Evolutionary conservation across 2,113 vertebrate species (phyloP), one percentile per base, ranked within the genome.

Genomic region (Coptodon bakossiorum): DNA sequence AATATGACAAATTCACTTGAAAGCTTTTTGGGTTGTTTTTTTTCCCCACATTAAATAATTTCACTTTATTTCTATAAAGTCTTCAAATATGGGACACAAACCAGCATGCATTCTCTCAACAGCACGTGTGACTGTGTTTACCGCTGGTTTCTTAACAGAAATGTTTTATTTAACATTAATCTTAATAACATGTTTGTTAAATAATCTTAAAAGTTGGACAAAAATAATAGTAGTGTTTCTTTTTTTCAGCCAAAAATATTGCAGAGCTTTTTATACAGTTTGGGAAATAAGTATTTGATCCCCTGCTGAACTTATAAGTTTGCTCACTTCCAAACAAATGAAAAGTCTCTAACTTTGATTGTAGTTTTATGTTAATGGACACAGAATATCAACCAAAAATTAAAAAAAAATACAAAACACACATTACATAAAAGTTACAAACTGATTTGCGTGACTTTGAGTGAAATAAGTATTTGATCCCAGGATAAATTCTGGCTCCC

Each of bases 11-110:
- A 31, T 8, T 31, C 27, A 19, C 43, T 78, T 17, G 2, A 31
- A 78, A 45, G 66, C 61, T 38, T 66, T 22, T n/a, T 12, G 19
- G 2, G 4, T 73, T 27, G 13, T 16, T 27, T 45, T 19, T 19
- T 27, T 6, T 0, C 4, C 1, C 11, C 36, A 17, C n/a, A 24
- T 24, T 4, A 71, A 71, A 24, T 43, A 71, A 71, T 22, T 43
- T 71, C 63, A 40, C 19, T 71, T 71, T 71, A 43, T 24, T 43
- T 71, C 66, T 24, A 71, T 68, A 2, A 71, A 71, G n/a, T 71
- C 3, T 24, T 73, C 13, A 43, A 9, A 43, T 45, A 1, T 16
- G 38, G 2, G 7, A 12, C 38, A 0, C 22, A 1, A 71, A 68
- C 63, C 63, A 27, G 38, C n/a, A 43, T 6, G 9, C 31, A 12